Evolutionary conservation across 2,888 invertebrate species (phyloP).

Genomic region (Dorcus parallelipipedus): DNA sequence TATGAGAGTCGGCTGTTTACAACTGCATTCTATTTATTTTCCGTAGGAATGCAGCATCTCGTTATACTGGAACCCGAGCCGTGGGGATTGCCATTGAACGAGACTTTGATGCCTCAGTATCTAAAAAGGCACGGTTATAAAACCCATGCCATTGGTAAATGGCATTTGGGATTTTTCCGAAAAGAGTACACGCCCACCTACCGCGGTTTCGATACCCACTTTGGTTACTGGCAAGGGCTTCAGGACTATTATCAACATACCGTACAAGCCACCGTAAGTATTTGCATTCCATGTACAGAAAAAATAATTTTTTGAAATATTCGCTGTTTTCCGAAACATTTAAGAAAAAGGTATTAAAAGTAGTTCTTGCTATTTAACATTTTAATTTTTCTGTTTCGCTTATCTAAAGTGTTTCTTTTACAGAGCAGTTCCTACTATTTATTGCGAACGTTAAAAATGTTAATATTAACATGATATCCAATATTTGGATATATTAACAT

Average conservation of each 20-base stretch:
- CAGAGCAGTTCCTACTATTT: no score
- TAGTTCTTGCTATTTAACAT: no score
- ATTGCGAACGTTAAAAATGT: no score
- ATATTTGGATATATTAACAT: no score
- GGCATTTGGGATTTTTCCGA: constrained; percentile 79
- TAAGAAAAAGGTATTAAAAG: no score
- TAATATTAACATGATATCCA: no score
- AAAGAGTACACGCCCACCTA: constrained; percentile 68
- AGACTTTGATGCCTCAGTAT: constrained; percentile 59
- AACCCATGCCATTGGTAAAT: constrained; percentile 79
- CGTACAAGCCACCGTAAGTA: constrained; percentile 50
- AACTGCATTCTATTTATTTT: constrained; percentile 3
- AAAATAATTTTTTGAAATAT: no score
- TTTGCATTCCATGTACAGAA: background rate
- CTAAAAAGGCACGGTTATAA: constrained; percentile 65
- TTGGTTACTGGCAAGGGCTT: constrained; percentile 80
- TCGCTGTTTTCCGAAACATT: no score
- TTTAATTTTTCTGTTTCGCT: no score
- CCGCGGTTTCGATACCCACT: constrained; percentile 78
- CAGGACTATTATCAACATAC: constrained; percentile 75
- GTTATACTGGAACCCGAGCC: constrained; percentile 70
- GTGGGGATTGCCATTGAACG: constrained; percentile 64
- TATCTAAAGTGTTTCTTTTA: no score
- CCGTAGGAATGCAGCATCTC: constrained; percentile 67
- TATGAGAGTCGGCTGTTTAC: background rate